Evolutionary conservation across 2,888 invertebrate genomes (phyloP).

Genomic region (Agrochola circellaris): DNA sequence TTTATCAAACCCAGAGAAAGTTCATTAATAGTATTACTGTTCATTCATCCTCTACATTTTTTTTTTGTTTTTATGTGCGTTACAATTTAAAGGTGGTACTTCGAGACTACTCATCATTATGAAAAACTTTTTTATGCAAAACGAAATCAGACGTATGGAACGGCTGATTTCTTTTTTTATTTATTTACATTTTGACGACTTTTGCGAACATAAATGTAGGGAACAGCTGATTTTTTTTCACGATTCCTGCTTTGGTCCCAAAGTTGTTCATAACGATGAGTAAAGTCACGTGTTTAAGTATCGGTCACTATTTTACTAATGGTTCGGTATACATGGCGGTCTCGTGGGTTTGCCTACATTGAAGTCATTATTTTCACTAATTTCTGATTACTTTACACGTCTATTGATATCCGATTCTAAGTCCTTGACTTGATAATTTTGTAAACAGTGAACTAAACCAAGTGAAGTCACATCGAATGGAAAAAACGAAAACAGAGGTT

Average conservation of each 20-base stretch:
- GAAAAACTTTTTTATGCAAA: no score
- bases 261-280: no score
- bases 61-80: neutral
- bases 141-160: no score
- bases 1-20: neutral
- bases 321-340: neutral
- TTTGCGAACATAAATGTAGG: no score
- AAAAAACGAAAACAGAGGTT: neutral
- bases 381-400: neutral
- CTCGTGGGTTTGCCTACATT: neutral
- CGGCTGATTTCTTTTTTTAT: no score
- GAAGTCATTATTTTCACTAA: neutral
- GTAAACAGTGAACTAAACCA: no score
- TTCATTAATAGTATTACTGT: neutral
- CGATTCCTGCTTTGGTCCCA: no score
- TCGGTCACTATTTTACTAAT: neutral
- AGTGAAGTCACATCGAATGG: no score
- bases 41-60: neutral
- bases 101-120: no score
- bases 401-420: conserved; percentile 1
- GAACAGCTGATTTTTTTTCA: no score
- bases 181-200: no score
- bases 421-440: neutral
- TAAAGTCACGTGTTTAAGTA: no score
- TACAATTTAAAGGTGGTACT: neutral